A percentile compares a stretch with the other conserved stretches of the same genome.
These are phyloP conservation scores for Lagopus leucura DNA, from an alignment of 2,113 vertebrate species.

Conservation along the genomic window DNA sequence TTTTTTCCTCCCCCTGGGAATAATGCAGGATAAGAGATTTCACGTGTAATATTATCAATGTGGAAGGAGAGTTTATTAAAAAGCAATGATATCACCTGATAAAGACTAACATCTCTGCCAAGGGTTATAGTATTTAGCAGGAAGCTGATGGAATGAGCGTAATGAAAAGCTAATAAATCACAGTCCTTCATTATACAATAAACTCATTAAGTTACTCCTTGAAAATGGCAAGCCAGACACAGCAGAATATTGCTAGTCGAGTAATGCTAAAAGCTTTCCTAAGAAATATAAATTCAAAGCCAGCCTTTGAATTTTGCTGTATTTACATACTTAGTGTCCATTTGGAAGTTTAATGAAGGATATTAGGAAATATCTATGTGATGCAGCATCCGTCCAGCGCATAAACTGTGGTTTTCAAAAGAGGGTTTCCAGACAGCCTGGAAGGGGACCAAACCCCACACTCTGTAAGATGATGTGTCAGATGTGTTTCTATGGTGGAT, in stretches of 20 bases:
- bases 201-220: conserved; percentile 63
- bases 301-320: conserved; percentile 33
- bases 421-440: conserved; percentile 38
- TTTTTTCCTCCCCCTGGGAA: conserved; percentile 27
- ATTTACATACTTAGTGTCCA: conserved; percentile 52
- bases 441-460: conserved; percentile 40
- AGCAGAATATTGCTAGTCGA: conserved; percentile 11
- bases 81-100: conserved; percentile 76
- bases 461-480: conserved; percentile 46
- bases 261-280: conserved; percentile 53
- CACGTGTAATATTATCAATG: conserved; percentile 54
- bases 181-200: conserved; percentile 69
- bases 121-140: conserved; percentile 71
- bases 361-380: conserved; percentile 47
- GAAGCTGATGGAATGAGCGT: conserved; percentile 69
- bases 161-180: conserved; percentile 77
- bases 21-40: conserved; percentile 52
- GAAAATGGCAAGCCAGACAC: conserved; percentile 40
- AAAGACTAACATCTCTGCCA: conserved; percentile 65
- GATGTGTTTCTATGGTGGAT: neutral
- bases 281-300: conserved; percentile 49
- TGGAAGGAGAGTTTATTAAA: conserved; percentile 73
- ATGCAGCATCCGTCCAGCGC: conserved; percentile 24
- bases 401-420: neutral
- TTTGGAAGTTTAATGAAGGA: conserved; percentile 61